A percentile compares a stretch with the other conserved stretches of the same genome.
Evolutionary conservation across 2,888 invertebrate species (phyloP).

Genomic region (Sarcophaga variegata): DNA sequence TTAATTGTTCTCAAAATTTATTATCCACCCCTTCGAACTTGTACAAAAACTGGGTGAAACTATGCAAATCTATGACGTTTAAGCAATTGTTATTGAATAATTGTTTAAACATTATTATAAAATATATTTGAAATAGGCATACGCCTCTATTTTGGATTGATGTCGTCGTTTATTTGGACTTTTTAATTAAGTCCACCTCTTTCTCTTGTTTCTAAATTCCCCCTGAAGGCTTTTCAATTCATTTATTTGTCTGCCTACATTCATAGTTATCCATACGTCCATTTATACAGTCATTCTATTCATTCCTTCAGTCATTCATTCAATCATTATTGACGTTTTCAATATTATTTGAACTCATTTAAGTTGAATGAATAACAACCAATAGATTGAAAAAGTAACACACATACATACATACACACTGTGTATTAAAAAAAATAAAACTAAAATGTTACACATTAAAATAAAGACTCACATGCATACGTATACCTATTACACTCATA

Average conservation of each 20-base stretch:
- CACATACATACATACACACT: background rate
- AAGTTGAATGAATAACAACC: constrained; percentile 15
- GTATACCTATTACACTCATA: background rate
- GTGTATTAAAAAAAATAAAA: background rate
- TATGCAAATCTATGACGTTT: background rate
- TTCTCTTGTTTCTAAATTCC: background rate
- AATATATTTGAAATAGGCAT: background rate
- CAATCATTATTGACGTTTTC: constrained; percentile 26
- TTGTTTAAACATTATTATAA: constrained; percentile 32
- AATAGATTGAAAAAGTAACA: background rate
- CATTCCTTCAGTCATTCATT: background rate
- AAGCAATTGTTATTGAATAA: constrained; percentile 2
- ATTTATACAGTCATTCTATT: background rate
- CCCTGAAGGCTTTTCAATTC: background rate
- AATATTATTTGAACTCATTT: constrained; percentile 30
- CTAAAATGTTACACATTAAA: background rate
- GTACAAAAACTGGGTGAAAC: background rate
- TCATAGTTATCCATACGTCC: background rate
- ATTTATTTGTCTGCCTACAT: background rate
- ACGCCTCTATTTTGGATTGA: background rate
- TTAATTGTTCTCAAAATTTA: constrained; percentile 35
- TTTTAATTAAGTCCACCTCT: background rate
- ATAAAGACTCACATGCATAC: background rate
- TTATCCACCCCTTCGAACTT: background rate
- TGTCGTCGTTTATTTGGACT: constrained; percentile 19